Evolutionary conservation across 2,888 invertebrate species (phyloP), one percentile per base, ranked within the genome.

Genomic region (Xylota sylvarum): DNA sequence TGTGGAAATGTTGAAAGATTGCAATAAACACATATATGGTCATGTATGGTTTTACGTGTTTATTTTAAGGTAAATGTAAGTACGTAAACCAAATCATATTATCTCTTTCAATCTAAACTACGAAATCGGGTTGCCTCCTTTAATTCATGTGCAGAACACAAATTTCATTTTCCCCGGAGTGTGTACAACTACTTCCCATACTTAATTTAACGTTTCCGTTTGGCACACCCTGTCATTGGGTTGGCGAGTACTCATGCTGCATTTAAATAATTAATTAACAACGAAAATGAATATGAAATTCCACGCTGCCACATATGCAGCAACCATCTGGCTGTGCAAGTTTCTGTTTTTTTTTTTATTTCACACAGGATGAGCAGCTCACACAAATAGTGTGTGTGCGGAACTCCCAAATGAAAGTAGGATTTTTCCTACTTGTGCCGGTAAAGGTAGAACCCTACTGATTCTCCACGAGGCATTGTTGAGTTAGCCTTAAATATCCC

Each of bases 181-280:
- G 64, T 74, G 55, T 48, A 73, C 46, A 74, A 79, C 74, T 72
- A 80, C 74, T 74, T 64, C 74, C 69, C 64, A 43, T 50, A 69
- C 73, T 80, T 85, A 52, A 76, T 76, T 76, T 80, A 65, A 70
- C 50, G 64, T 80, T 85, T 80, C 70, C 70, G 80, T 80, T 64
- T 52, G 74, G 43, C 74, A 76, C 80, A 76, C 80, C 80, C 74
- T 85, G 48, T 70, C 69, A 64, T 35, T 69, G 62, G n/a, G 12
- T 40, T 70, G 14, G 40, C 30, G 32, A 14, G 37, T 52, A 56
- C 58, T 70, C 84, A 80, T 56, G 69, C 35, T 80, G 58, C 74
- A 65, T 74, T 84, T 76, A 70, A 85, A 85, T 85, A 76, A 85
- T 85, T 84, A 85, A 85, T 80, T 80, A 74, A 85, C 64, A 80